A percentile compares a stretch with the other conserved stretches of the same genome.
Conservation (phyloP, 2,113 vertebrate species). For the Microtus montanus region DNA sequence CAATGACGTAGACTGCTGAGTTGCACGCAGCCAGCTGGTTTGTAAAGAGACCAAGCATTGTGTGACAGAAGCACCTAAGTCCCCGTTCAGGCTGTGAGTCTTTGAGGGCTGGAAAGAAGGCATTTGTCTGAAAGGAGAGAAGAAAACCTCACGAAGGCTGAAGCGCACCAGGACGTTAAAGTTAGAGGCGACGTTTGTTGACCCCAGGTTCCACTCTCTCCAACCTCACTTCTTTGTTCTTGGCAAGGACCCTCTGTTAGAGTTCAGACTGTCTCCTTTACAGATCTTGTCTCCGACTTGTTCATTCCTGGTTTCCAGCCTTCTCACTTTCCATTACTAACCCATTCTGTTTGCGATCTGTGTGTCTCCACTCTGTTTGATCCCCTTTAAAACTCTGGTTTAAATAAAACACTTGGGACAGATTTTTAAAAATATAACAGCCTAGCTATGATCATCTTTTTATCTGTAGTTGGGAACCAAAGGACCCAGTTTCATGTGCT, state of each 20-base stretch:
- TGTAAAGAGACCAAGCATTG: slow-evolving; percentile 79
- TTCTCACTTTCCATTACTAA: slow-evolving; percentile 4
- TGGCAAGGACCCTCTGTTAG: slow-evolving; percentile 52
- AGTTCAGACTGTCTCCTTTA: slow-evolving; percentile 43
- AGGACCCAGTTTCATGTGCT: not conserved
- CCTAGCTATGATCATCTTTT: not conserved
- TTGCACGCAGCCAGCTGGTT: slow-evolving; percentile 79
- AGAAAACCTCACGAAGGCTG: slow-evolving; percentile 56
- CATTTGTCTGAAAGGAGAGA: slow-evolving; percentile 62
- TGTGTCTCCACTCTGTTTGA: not conserved
- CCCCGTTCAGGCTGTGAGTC: slow-evolving; percentile 62
- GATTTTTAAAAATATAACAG: not conserved
- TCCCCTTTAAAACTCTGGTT: slow-evolving; percentile 27
- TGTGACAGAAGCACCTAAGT: slow-evolving; percentile 76
- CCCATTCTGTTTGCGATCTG: not conserved
- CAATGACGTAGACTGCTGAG: slow-evolving; percentile 66
- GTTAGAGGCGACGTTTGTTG: slow-evolving; percentile 54
- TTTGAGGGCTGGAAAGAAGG: slow-evolving; percentile 71
- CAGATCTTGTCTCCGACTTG: slow-evolving; percentile 4
- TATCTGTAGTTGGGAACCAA: slow-evolving; percentile 12
- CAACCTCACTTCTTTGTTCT: slow-evolving; percentile 54
- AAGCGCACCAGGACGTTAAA: slow-evolving; percentile 64
- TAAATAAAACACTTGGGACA: not conserved
- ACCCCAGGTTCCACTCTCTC: slow-evolving; percentile 19
- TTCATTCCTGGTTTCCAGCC: slow-evolving; percentile 15